Evolutionary conservation across 2,113 vertebrate genomes (phyloP), one percentile per base, ranked within the genome.

Genomic region (Vidua chalybeata): DNA sequence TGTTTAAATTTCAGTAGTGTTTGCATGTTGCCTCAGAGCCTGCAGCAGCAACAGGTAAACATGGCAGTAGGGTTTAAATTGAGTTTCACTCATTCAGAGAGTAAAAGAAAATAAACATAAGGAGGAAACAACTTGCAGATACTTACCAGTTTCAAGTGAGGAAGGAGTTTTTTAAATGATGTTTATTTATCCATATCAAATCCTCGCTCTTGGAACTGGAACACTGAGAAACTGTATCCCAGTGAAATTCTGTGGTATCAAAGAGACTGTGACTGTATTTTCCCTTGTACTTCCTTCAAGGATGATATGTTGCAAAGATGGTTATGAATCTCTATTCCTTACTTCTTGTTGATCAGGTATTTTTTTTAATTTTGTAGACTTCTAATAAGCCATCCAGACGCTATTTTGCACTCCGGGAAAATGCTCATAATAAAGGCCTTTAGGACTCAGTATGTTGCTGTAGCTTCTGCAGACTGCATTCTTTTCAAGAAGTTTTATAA

Each of bases 291-390:
- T 73, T 87, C 61, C 30, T 87, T 90, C 46, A 31, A 41, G 46
- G 21, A 18, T 80, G 67, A 8, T 7, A 27, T 1, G 0, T 58
- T 77, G 54, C 28, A 69, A 55, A 73, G 13, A 8, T 68, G 33
- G 7, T 54, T 83, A 8, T 61, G 37, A 37, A 23, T 49, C 37
- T 75, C 10, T 89, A 0, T 81, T 91, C 24, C 72, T 91, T 69
- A 63, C 41, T 91, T 73, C 16, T 59, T 87, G 22, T 43, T 87
- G 24, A 62, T 54, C 6, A 33, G 27, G 11, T 84, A 7, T 66
- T 87, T 91, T 81, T 78, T 63, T 18, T 59, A 17, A 76, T 79
- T 85, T 81, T 28, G 27, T 89, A n/a, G 33, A 35, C 15, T 84
- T 94, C 2, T 41, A 43, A 15, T 75, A 71, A 87, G 19, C 30